These are phyloP conservation scores for Cryptoprocta ferox DNA, from an alignment of 2,797 vertebrate genomes.

Conservation along the genomic window DNA sequence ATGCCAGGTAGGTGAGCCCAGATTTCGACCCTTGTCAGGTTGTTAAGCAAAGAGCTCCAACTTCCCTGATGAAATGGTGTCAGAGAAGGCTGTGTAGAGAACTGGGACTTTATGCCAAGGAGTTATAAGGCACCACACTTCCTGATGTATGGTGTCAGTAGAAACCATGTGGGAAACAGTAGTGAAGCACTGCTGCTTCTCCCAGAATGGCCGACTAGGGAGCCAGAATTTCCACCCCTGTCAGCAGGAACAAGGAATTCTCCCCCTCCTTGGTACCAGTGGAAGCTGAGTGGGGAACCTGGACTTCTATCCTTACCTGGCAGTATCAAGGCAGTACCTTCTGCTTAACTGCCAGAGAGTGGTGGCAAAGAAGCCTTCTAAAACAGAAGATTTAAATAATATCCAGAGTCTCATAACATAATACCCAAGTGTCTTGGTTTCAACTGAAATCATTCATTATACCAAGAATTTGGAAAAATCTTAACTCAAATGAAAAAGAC, in stretches of 20 bases:
- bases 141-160: not conserved
- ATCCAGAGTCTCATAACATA: not conserved
- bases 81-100: not conserved
- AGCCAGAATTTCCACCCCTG: not conserved
- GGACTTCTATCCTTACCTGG: not conserved
- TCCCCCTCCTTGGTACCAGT: not conserved
- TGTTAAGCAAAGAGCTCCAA: fast-evolving
- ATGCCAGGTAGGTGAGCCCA: not conserved
- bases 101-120: not conserved
- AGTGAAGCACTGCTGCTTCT: not conserved
- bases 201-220: not conserved
- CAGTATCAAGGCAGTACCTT: not conserved
- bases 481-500: not conserved
- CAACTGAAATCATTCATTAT: not conserved
- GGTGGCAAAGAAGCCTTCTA: not conserved
- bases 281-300: not conserved
- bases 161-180: not conserved
- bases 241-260: not conserved
- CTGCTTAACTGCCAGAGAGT: not conserved
- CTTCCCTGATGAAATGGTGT: too few relatives aligned
- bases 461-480: not conserved
- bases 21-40: not conserved
- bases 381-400: not conserved
- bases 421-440: not conserved
- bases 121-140: not conserved